A percentile compares a stretch with the other conserved stretches of the same genome.
These are phyloP conservation scores for Melipona bicolor DNA, from an alignment of 2,888 invertebrate genomes.

Conservation along the genomic window DNA sequence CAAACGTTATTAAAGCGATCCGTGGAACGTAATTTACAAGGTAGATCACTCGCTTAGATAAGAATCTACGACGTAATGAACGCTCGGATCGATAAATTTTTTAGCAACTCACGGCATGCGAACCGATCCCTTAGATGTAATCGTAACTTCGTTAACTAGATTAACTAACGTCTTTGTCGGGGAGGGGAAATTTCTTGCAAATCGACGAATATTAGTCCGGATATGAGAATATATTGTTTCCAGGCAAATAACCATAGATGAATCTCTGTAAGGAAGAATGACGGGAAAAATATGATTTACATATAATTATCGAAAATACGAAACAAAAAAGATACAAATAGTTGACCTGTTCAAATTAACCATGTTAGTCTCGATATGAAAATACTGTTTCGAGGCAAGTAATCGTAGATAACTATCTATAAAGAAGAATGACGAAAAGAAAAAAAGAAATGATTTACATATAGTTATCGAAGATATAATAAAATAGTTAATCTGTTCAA, in stretches of 20 bases:
- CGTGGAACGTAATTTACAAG: conserved; percentile 18
- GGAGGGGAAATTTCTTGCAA: neutral
- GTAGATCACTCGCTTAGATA: conserved; percentile 1
- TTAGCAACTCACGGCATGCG: neutral
- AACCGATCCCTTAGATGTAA: neutral
- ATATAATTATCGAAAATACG: no score
- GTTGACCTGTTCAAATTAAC: no score
- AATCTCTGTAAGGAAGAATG: no score
- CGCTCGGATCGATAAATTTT: conserved; percentile 27
- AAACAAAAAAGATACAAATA: no score
- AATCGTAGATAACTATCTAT: no score
- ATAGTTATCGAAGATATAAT: no score
- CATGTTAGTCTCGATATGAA: neutral
- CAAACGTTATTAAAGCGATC: conserved; percentile 12
- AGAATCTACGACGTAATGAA: conserved; percentile 18
- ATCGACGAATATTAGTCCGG: neutral
- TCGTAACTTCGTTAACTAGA: conserved; percentile 12
- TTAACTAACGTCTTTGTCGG: neutral
- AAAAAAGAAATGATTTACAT: no score
- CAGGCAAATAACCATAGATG: neutral
- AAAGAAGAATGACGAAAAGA: no score
- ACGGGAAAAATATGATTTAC: no score
- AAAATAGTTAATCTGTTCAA: no score
- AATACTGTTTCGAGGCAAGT: neutral
- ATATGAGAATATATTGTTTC: neutral